Percentiles rank a stretch among this genome's conserved stretches.
Conservation (phyloP, 2,113 vertebrate species). For the Talpa occidentalis region DNA sequence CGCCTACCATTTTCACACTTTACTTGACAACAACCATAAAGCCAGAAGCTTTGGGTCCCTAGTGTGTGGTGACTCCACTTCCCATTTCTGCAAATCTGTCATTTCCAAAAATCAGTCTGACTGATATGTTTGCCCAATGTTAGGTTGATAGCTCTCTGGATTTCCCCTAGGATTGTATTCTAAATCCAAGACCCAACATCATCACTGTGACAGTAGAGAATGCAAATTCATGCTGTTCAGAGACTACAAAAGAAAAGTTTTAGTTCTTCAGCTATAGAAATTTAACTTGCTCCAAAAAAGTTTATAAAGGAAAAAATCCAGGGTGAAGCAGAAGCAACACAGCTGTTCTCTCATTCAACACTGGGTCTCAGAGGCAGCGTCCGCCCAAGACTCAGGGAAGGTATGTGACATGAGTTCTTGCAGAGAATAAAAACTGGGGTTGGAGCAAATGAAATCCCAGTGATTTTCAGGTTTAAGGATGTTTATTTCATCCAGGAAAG, state of each 20-base stretch:
- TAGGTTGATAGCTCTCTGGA: constrained; percentile 2
- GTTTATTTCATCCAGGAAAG: not conserved
- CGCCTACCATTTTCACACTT: not conserved
- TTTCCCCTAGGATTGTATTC: constrained; percentile 47
- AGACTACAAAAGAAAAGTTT: constrained; percentile 42
- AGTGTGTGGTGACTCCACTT: not conserved
- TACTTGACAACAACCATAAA: not conserved
- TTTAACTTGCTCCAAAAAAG: not conserved
- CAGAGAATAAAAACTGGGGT: not conserved
- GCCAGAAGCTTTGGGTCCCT: constrained; percentile 48
- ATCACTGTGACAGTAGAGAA: constrained; percentile 24
- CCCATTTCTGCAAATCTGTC: constrained; percentile 44
- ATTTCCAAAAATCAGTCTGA: constrained; percentile 63
- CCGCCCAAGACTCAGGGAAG: not conserved
- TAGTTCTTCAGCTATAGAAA: not conserved
- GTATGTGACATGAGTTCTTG: not conserved
- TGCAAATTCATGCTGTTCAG: constrained; percentile 48
- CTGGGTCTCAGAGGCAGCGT: not conserved
- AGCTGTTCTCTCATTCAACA: not conserved
- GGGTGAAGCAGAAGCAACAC: not conserved
- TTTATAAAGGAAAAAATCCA: not conserved
- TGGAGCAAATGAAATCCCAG: not conserved
- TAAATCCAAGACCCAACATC: not conserved
- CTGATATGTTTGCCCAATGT: constrained; percentile 72
- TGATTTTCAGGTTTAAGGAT: not conserved